Base-by-base conservation (phyloP, 2,888 invertebrate species). In the Pseudanteris insignis region DNA sequence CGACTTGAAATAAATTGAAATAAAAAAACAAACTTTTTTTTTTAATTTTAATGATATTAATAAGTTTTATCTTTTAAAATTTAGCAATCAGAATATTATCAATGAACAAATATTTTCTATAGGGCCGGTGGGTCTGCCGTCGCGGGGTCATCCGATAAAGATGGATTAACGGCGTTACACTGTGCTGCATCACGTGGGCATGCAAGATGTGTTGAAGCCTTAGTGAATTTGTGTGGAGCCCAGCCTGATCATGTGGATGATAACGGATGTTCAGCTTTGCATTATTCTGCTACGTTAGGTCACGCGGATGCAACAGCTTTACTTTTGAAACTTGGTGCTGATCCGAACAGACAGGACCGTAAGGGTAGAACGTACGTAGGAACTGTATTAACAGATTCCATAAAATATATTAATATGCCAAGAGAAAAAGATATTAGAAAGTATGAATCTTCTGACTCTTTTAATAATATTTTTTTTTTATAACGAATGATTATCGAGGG, bases 121-220 rank as follows among this genome's bases (percentile, higher is more conserved):
- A 80, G 80, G 64, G 77, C 78, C 7, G 80, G 79, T 13, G 80
- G 80, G 11, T 70, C 78, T 5, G 87, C 87, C 25, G 83, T 85
- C 63, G 84, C 87, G 3, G 82, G 84, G 55, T 83, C 85, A 1
- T 83, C 84, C 12, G 89, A 84, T 79, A 93, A 93, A 76, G 97
- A 98, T 76, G 96, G 96, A 0, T 82, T 99, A 2, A 96, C 96
- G 43, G 96, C 96, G 0, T 81, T 99, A 14, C 98, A 99, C 76
- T 98, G 98, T 80, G 96, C 97, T 0, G 96, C 98, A 0, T 96
- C 96, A 1, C 86, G 97, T 47, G 98, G 98, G 0, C 96, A 97
- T 77, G 90, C 91, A 0, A 91, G 94, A 73, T 95, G 95, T 70
- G 85, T 96, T 41, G 95, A 96, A 73, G 90, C 92, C 0, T 80